Conservation (phyloP, 2,888 invertebrate species). For the Ormyrus thymus region DNA sequence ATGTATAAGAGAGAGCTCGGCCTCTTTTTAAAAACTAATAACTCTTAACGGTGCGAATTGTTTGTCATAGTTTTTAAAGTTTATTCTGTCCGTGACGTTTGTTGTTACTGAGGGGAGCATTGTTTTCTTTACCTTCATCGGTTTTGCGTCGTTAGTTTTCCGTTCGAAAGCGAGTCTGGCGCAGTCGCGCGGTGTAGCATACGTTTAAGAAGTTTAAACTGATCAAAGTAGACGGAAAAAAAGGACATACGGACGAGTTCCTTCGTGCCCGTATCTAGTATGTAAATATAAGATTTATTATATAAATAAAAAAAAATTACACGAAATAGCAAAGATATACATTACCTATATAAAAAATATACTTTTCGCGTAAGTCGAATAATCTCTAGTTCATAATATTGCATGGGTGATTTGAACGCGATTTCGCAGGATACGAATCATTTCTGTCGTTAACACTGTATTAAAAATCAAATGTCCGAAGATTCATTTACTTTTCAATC, state of each 20-base stretch:
- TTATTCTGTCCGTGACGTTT: constrained; percentile 34
- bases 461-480: constrained; percentile 32
- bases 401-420: constrained; percentile 34
- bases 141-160: constrained; percentile 21
- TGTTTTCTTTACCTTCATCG: constrained; percentile 37
- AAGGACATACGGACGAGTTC: constrained; percentile 69
- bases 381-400: constrained; percentile 45
- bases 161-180: constrained; percentile 28
- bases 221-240: constrained; percentile 59
- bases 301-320: constrained; percentile 52
- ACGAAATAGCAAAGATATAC: constrained; percentile 58
- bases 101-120: constrained; percentile 9
- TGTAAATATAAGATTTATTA: constrained; percentile 62
- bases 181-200: constrained; percentile 31
- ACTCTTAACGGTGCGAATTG: constrained; percentile 4
- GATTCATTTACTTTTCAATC: constrained; percentile 4
- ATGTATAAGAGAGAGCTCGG: background rate
- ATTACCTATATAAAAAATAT: constrained; percentile 52
- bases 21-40: constrained; percentile 7
- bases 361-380: constrained; percentile 55
- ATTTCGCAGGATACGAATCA: constrained; percentile 21
- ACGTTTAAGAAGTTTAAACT: constrained; percentile 41
- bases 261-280: constrained; percentile 67
- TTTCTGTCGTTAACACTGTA: constrained; percentile 25
- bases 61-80: constrained; percentile 33